These are phyloP conservation scores for Sebastolobus altivelis DNA, from an alignment of 2,797 vertebrate genomes.

Conservation along the genomic window DNA sequence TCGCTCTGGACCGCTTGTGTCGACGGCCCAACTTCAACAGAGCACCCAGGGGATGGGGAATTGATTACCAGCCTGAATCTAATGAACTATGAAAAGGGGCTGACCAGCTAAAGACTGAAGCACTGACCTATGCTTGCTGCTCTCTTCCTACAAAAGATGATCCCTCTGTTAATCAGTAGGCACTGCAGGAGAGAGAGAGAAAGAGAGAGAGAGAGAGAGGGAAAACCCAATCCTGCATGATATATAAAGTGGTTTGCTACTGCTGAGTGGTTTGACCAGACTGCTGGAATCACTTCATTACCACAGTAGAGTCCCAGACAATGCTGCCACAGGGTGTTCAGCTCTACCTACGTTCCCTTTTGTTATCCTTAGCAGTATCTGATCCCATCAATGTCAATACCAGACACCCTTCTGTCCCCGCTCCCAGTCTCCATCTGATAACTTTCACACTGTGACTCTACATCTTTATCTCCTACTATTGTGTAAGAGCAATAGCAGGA, in stretches of 20 bases:
- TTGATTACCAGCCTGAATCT: conserved; percentile 87
- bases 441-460: conserved; percentile 10
- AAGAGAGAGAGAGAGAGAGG: neutral
- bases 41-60: conserved; percentile 90
- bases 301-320: conserved; percentile 11
- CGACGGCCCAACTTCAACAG: conserved; percentile 93
- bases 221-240: conserved; percentile 24
- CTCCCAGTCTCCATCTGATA: conserved; percentile 1
- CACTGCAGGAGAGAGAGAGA: neutral
- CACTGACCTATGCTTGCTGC: conserved; percentile 16
- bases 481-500: neutral
- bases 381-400: neutral
- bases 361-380: neutral
- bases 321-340: neutral
- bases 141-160: conserved; percentile 21
- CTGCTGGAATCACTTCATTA: conserved; percentile 32
- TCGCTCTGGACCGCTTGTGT: conserved; percentile 81
- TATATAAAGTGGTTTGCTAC: conserved; percentile 37
- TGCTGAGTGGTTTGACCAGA: conserved; percentile 38
- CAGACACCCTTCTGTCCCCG: neutral
- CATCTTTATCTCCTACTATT: neutral
- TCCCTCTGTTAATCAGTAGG: conserved; percentile 23
- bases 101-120: conserved; percentile 58
- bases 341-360: neutral
- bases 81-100: conserved; percentile 88